Evolutionary conservation across 2,797 vertebrate species (phyloP).

Genomic region (Bovichtus diacanthus): DNA sequence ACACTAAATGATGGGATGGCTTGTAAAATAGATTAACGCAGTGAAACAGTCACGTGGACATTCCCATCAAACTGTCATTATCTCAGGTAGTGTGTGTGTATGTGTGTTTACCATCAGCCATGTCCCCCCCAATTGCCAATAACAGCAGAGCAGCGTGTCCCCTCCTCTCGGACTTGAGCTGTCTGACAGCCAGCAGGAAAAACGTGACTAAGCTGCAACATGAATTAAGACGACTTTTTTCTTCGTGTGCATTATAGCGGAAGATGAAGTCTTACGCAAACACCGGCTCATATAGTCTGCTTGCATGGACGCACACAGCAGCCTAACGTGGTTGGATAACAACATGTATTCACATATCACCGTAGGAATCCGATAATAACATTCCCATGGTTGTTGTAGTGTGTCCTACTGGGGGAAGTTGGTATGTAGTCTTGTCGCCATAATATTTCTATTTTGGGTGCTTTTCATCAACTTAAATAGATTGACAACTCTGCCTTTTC

Average conservation of each 20-base stretch:
- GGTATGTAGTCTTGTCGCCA: neutral
- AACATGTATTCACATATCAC: constrained; percentile 15
- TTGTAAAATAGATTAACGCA: neutral
- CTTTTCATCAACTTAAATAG: constrained; percentile 18
- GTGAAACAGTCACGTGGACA: constrained; percentile 26
- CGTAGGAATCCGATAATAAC: neutral
- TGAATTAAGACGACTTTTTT: constrained; percentile 26
- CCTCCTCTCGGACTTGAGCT: constrained; percentile 50
- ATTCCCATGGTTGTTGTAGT: neutral
- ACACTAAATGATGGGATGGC: too few relatives aligned
- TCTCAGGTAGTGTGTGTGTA: constrained; percentile 17
- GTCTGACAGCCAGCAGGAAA: constrained; percentile 59
- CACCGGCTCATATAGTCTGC: constrained; percentile 22
- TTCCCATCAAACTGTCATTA: neutral
- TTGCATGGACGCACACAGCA: constrained; percentile 28
- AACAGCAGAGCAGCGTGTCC: constrained; percentile 43
- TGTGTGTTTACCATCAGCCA: constrained; percentile 56
- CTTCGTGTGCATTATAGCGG: constrained; percentile 35
- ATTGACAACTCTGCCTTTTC: constrained; percentile 16
- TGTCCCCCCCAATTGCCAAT: constrained; percentile 41
- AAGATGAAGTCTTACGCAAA: constrained; percentile 59
- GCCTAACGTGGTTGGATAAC: constrained; percentile 39
- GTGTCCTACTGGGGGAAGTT: neutral
- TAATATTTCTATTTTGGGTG: neutral
- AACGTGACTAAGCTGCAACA: constrained; percentile 75